Conservation (phyloP, 2,888 invertebrate species). For the Sceliomorpha sp. region DNA sequence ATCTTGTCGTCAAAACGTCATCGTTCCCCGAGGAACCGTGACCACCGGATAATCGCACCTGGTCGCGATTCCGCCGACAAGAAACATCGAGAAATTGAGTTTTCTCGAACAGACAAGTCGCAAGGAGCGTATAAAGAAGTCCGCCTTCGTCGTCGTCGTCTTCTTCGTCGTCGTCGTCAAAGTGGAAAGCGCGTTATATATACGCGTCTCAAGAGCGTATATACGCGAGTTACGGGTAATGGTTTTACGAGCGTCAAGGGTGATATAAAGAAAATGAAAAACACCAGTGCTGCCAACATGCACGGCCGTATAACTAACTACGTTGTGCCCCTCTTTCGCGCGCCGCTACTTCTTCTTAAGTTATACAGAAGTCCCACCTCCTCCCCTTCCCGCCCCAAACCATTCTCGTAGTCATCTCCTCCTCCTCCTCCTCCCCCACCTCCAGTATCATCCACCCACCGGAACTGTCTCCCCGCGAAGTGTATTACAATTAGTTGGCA, state of each 20-base stretch:
- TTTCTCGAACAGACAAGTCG: constrained; percentile 53
- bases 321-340: constrained; percentile 67
- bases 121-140: constrained; percentile 62
- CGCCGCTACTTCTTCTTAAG: constrained; percentile 72
- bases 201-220: constrained; percentile 64
- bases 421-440: no score
- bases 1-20: constrained; percentile 36
- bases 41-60: constrained; percentile 36
- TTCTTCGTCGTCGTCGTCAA: constrained; percentile 71
- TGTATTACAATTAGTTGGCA: constrained; percentile 78
- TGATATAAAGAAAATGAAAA: constrained; percentile 95
- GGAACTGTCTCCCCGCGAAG: constrained; percentile 73
- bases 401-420: no score
- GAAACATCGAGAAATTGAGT: constrained; percentile 68
- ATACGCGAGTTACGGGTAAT: constrained; percentile 86
- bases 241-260: constrained; percentile 92
- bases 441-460: constrained; percentile 50
- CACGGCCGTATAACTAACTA: constrained; percentile 77
- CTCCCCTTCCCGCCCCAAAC: no score
- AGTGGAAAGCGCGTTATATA: constrained; percentile 64
- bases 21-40: constrained; percentile 22
- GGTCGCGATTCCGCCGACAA: constrained; percentile 25
- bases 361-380: constrained; percentile 62
- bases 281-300: constrained; percentile 83
- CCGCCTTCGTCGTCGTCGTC: constrained; percentile 69